A percentile compares a stretch with the other conserved stretches of the same genome.
These are phyloP conservation scores for Antigone vipio DNA, from an alignment of 2,113 vertebrate genomes.

Conservation along the genomic window DNA sequence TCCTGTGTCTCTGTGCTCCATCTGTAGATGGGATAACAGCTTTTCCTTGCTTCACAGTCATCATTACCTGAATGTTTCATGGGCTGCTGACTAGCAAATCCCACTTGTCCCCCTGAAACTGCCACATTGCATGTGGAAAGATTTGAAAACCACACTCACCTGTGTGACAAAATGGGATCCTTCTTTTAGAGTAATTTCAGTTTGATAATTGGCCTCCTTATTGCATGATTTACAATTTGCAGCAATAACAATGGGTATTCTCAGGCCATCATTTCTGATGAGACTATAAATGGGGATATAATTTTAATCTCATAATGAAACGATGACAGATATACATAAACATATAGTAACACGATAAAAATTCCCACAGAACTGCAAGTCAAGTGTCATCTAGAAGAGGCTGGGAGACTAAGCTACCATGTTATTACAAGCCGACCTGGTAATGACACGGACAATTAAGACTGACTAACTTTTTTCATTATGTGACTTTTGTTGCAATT, in stretches of 20 bases:
- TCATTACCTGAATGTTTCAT: not conserved
- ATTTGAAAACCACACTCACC: not conserved
- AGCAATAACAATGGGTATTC: slow-evolving; percentile 21
- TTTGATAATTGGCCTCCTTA: not conserved
- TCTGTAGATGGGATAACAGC: not conserved
- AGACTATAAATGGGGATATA: slow-evolving; percentile 5
- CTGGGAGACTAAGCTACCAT: not conserved
- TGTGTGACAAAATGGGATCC: not conserved
- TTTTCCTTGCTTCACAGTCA: not conserved
- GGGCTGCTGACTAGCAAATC: not conserved
- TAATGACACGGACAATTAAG: slow-evolving; percentile 33
- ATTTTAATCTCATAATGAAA: slow-evolving; percentile 58
- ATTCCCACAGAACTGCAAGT: slow-evolving; percentile 34
- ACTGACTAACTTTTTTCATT: slow-evolving; percentile 31
- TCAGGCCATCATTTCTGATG: slow-evolving; percentile 45
- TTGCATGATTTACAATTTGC: slow-evolving; percentile 38
- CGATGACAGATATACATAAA: slow-evolving; percentile 48
- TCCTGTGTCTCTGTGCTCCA: not conserved
- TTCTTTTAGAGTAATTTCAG: not conserved
- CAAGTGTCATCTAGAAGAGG: not conserved
- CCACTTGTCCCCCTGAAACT: not conserved
- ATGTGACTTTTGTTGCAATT: not conserved
- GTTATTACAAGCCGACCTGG: slow-evolving; percentile 5
- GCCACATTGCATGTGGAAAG: not conserved
- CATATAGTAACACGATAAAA: not conserved